phyloP scores from a whole-genome alignment of 2,888 invertebrate species.

The Steinernema scapterisci region DNA sequence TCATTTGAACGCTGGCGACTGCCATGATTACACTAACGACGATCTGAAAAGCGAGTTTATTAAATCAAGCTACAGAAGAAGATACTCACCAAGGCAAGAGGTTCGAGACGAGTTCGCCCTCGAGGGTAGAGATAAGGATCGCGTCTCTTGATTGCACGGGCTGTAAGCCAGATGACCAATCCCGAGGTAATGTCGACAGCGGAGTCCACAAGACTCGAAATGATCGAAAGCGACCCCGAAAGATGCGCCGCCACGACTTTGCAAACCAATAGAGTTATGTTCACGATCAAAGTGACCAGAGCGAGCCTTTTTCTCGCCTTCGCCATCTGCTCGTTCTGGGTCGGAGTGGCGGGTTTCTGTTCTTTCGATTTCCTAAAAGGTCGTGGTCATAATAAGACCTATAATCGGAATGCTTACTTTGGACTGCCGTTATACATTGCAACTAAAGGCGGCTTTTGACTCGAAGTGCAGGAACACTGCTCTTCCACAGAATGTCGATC shows the following conservation, averaged over 20 bases:
- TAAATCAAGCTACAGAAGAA: neutral
- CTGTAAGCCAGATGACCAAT: constrained; percentile 68
- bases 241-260: constrained; percentile 69
- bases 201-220: constrained; percentile 71
- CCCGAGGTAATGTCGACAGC: constrained; percentile 70
- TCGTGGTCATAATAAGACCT: neutral
- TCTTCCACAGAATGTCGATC: constrained; percentile 15
- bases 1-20: constrained; percentile 70
- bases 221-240: constrained; percentile 71
- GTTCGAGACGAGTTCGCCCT: constrained; percentile 70
- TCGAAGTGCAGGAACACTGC: constrained; percentile 7
- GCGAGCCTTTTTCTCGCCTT: constrained; percentile 52
- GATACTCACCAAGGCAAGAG: constrained; percentile 68
- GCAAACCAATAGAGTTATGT: constrained; percentile 68
- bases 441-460: neutral
- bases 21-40: constrained; percentile 71
- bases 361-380: neutral
- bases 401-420: neutral
- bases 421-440: constrained; percentile 27
- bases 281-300: constrained; percentile 55
- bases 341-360: constrained; percentile 1
- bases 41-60: constrained; percentile 43
- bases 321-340: neutral
- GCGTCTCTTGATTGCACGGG: constrained; percentile 68
- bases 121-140: constrained; percentile 71